Conservation (phyloP, 2,113 vertebrate genomes). For the Cercocebus atys region DNA sequence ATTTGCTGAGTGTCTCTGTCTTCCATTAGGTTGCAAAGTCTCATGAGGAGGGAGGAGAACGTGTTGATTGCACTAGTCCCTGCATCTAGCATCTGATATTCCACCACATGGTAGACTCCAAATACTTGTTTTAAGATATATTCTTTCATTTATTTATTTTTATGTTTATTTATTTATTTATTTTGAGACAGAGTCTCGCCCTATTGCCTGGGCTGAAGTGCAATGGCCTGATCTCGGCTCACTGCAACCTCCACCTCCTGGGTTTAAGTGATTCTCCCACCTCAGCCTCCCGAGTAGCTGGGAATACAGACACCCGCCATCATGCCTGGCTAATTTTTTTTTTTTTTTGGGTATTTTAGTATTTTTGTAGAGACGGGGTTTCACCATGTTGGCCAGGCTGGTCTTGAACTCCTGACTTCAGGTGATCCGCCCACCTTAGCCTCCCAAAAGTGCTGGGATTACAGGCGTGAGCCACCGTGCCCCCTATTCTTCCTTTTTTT, state of each 20-base stretch:
- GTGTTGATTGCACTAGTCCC: background rate
- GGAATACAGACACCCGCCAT: background rate
- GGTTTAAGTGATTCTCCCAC: background rate
- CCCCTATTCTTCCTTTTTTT: background rate
- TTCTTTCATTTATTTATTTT: background rate
- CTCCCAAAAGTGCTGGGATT: no score
- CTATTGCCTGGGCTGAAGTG: background rate
- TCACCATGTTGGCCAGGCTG: no score
- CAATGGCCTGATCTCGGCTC: no score
- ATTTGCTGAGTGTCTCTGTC: background rate
- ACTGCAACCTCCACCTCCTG: background rate
- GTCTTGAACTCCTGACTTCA: no score
- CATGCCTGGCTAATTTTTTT: background rate
- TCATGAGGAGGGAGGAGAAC: background rate
- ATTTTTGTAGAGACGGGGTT: background rate
- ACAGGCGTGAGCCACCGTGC: no score
- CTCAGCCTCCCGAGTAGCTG: background rate
- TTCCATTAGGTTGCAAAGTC: background rate
- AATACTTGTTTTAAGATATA: background rate
- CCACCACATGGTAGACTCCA: no score
- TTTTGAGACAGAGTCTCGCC: background rate
- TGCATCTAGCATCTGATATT: background rate
- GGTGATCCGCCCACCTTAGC: fast-evolving
- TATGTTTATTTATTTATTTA: background rate
- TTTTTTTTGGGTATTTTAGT: background rate